phyloP scores from a whole-genome alignment of 2,797 vertebrate species.

The Rousettus madagascariensis region DNA sequence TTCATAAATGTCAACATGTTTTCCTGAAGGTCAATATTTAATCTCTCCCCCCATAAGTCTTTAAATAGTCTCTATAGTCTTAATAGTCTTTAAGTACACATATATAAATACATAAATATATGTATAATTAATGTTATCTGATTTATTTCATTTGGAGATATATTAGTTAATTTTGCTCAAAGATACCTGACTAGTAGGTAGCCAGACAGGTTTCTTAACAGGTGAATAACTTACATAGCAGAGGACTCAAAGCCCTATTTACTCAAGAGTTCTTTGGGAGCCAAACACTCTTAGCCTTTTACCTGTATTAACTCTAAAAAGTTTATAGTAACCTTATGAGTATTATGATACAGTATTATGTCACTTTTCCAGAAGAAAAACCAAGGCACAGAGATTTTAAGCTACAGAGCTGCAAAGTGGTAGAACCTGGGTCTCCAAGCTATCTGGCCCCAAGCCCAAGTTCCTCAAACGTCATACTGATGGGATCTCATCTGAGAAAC shows the following conservation, averaged over 20 bases:
- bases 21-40: neutral
- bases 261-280: neutral
- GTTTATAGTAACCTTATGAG: neutral
- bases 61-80: neutral
- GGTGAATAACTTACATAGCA: neutral
- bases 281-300: neutral
- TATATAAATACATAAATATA: neutral
- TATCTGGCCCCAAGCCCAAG: neutral
- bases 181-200: neutral
- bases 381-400: neutral
- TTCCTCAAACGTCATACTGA: neutral
- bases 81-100: neutral
- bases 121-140: neutral
- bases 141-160: constrained; percentile 32
- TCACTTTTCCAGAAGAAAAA: neutral
- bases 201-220: neutral
- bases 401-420: neutral
- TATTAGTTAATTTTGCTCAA: neutral
- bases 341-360: neutral
- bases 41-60: neutral
- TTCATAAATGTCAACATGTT: constrained; percentile 1
- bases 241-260: neutral
- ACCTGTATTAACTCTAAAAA: neutral
- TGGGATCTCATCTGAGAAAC: neutral
- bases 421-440: neutral